Evolutionary conservation across 2,797 vertebrate species (phyloP).

Genomic region (Anableps anableps): DNA sequence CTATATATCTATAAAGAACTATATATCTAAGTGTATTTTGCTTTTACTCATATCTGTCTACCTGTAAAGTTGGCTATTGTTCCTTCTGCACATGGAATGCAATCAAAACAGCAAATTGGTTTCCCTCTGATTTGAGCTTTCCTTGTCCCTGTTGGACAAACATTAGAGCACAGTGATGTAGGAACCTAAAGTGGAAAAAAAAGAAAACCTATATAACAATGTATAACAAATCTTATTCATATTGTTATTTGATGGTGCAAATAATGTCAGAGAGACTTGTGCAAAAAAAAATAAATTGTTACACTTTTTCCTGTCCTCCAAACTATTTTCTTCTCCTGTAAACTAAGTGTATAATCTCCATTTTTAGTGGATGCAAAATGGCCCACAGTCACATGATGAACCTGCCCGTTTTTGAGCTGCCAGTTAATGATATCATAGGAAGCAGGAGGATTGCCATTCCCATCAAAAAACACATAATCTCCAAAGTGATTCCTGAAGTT

Average conservation of each 20-base stretch:
- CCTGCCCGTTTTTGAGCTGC: slow-evolving; percentile 76
- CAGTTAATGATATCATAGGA: slow-evolving; percentile 83
- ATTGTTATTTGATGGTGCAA: background rate
- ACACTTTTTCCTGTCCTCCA: slow-evolving; percentile 77
- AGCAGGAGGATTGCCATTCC: slow-evolving; percentile 78
- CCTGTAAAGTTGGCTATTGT: slow-evolving; percentile 78
- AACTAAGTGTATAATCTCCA: slow-evolving; percentile 62
- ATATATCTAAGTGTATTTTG: background rate
- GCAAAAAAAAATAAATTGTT: background rate
- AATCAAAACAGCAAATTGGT: slow-evolving; percentile 77
- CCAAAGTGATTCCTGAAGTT: slow-evolving; percentile 74
- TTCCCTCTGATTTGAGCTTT: slow-evolving; percentile 76
- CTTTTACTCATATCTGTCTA: slow-evolving; percentile 20
- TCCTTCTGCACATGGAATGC: slow-evolving; percentile 79
- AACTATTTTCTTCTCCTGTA: slow-evolving; percentile 69
- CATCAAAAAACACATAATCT: slow-evolving; percentile 77
- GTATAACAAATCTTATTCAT: background rate
- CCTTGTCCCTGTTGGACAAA: slow-evolving; percentile 74
- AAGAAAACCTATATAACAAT: background rate
- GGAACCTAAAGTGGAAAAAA: slow-evolving; percentile 60
- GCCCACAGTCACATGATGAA: slow-evolving; percentile 79
- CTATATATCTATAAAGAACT: background rate
- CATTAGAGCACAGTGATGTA: slow-evolving; percentile 69
- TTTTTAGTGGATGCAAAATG: slow-evolving; percentile 62
- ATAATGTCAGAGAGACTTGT: background rate